phyloP scores from a whole-genome alignment of 2,888 invertebrate genomes.

The Myopa testacea region DNA sequence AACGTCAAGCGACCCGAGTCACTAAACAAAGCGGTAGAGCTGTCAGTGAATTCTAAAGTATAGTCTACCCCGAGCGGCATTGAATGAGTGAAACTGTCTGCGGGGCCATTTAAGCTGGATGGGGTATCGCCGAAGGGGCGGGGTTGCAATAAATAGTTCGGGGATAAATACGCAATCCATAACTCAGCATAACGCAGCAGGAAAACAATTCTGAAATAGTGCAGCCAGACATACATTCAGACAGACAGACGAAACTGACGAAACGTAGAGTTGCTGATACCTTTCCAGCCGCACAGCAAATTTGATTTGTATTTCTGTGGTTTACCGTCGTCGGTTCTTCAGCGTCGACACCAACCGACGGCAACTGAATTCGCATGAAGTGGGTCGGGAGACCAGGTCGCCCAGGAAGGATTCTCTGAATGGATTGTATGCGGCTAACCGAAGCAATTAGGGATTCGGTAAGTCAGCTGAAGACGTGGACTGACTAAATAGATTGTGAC shows the following conservation, averaged over 20 bases:
- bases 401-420: slow-evolving; percentile 54
- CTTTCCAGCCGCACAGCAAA: slow-evolving; percentile 57
- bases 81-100: neutral
- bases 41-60: neutral
- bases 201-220: slow-evolving; percentile 1
- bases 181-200: neutral
- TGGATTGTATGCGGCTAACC: slow-evolving; percentile 67
- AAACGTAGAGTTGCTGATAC: slow-evolving; percentile 16
- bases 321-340: slow-evolving; percentile 53
- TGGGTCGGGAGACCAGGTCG: slow-evolving; percentile 16
- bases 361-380: neutral
- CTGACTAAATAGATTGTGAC: slow-evolving; percentile 21
- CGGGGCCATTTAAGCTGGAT: neutral
- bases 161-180: slow-evolving; percentile 38
- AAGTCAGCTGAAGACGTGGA: slow-evolving; percentile 36
- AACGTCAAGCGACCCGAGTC: neutral
- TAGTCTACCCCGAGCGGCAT: neutral
- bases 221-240: neutral
- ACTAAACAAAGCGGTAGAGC: neutral
- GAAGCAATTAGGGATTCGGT: slow-evolving; percentile 66
- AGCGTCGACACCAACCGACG: slow-evolving; percentile 25
- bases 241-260: slow-evolving; percentile 7
- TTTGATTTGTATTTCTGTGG: slow-evolving; percentile 67
- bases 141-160: slow-evolving; percentile 28
- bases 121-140: neutral